Conservation (phyloP, 2,113 vertebrate species). For the Pholis gunnellus region DNA sequence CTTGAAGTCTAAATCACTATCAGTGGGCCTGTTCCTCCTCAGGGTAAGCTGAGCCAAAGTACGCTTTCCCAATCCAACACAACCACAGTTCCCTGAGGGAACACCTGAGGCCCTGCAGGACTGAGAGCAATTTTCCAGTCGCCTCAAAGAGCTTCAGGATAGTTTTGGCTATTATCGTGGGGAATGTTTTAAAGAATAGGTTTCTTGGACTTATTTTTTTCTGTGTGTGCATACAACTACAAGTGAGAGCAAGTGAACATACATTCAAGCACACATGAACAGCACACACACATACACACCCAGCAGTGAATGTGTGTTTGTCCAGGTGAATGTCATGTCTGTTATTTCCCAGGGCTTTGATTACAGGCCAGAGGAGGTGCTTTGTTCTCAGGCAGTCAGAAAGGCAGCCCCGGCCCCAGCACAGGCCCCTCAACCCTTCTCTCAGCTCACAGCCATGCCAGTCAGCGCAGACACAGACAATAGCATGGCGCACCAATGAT, state of each 20-base stretch:
- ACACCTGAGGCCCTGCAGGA: conserved; percentile 61
- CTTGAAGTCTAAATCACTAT: conserved; percentile 52
- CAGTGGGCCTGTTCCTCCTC: conserved; percentile 36
- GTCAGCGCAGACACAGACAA: conserved; percentile 73
- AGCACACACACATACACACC: conserved; percentile 27
- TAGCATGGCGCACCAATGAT: conserved; percentile 60
- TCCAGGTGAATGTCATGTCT: conserved; percentile 73
- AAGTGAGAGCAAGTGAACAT: conserved; percentile 46
- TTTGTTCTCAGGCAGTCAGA: conserved; percentile 81
- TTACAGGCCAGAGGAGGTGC: conserved; percentile 80
- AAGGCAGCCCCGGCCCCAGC: conserved; percentile 55
- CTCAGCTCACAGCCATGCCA: conserved; percentile 74
- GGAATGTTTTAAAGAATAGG: conserved; percentile 32
- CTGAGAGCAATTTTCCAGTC: conserved; percentile 42
- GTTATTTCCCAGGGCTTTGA: conserved; percentile 84
- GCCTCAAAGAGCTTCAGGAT: conserved; percentile 24
- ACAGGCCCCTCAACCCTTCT: conserved; percentile 58
- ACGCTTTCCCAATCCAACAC: conserved; percentile 54
- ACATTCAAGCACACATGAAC: conserved; percentile 24
- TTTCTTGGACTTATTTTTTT: conserved; percentile 4
- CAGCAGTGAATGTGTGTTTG: conserved; percentile 55
- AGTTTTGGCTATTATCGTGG: conserved; percentile 13
- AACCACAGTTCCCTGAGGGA: conserved; percentile 54
- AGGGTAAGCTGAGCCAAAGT: conserved; percentile 57
- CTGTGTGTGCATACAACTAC: conserved; percentile 21